These are phyloP conservation scores for Platorchestia sp. DNA, from an alignment of 1,140 invertebrate species.

Conservation along the genomic window DNA sequence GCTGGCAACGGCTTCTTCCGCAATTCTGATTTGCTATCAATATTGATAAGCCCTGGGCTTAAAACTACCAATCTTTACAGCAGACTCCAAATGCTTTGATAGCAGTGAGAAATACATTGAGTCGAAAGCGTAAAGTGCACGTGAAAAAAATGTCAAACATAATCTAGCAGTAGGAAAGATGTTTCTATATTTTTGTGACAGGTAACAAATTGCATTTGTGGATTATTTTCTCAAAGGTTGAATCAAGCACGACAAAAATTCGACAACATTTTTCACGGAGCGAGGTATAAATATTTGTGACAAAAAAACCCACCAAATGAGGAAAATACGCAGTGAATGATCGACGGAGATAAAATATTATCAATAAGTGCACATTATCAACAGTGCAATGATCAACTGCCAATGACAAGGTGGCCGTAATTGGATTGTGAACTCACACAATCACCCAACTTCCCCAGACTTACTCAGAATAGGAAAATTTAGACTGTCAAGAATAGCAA, in stretches of 20 bases:
- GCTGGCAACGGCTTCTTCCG: conserved; percentile 39
- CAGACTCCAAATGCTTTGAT: conserved; percentile 20
- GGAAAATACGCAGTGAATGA: too few relatives aligned
- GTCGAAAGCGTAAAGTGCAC: background rate
- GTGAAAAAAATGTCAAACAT: background rate
- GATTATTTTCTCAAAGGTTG: background rate
- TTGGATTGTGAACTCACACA: background rate
- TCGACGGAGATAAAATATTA: too few relatives aligned
- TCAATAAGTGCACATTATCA: background rate
- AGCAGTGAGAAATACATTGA: background rate
- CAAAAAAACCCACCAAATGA: too few relatives aligned
- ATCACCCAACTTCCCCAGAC: too few relatives aligned
- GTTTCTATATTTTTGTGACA: background rate
- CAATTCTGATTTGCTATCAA: conserved; percentile 42
- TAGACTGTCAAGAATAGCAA: too few relatives aligned
- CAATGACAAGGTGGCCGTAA: too few relatives aligned
- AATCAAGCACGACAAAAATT: too few relatives aligned
- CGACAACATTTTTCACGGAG: too few relatives aligned
- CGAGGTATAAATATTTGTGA: too few relatives aligned
- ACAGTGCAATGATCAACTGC: background rate
- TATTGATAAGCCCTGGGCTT: conserved; percentile 33
- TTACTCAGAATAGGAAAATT: too few relatives aligned
- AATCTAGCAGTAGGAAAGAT: background rate
- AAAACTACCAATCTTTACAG: background rate
- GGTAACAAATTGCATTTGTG: background rate